These are phyloP conservation scores for Prosopocoilus inquinatus DNA, from an alignment of 2,888 invertebrate species.

Conservation along the genomic window DNA sequence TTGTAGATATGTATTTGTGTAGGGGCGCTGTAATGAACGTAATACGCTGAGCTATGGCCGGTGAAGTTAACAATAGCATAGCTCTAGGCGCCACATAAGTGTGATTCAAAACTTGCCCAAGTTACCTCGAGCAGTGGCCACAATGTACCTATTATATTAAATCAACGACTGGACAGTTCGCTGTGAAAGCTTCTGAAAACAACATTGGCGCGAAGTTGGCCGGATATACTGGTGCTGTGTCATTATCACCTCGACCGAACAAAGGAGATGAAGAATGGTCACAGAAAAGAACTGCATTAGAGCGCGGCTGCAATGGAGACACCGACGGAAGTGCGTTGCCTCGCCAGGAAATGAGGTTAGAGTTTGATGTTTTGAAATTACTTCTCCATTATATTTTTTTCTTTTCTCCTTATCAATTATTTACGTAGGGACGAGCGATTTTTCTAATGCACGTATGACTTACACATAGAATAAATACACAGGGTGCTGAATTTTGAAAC, in stretches of 20 bases:
- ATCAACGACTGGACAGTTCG: conserved; percentile 36
- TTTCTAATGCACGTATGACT: no score
- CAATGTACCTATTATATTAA: conserved; percentile 50
- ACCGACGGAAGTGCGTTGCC: conserved; percentile 29
- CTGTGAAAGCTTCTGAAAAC: conserved; percentile 39
- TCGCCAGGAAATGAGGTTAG: conserved; percentile 41
- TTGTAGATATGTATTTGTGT: not conserved
- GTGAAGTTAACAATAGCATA: conserved; percentile 32
- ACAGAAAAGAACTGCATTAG: conserved; percentile 50
- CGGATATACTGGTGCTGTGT: conserved; percentile 48
- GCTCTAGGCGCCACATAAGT: conserved; percentile 45
- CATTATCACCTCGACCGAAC: conserved; percentile 50
- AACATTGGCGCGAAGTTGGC: conserved; percentile 46
- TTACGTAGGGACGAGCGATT: no score
- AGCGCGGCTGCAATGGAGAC: conserved; percentile 37
- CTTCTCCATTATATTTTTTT: conserved; percentile 36
- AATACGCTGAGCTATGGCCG: conserved; percentile 32
- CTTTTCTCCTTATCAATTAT: conserved; percentile 3
- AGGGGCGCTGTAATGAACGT: conserved; percentile 27
- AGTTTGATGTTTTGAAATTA: conserved; percentile 43
- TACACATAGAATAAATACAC: no score
- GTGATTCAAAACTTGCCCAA: conserved; percentile 43
- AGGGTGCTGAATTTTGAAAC: no score
- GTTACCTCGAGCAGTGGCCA: conserved; percentile 45
- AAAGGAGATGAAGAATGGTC: conserved; percentile 47